A percentile compares a stretch with the other conserved stretches of the same genome.
Evolutionary conservation across 2,888 invertebrate genomes (phyloP).

Genomic region (Aphidoletes aphidimyza): DNA sequence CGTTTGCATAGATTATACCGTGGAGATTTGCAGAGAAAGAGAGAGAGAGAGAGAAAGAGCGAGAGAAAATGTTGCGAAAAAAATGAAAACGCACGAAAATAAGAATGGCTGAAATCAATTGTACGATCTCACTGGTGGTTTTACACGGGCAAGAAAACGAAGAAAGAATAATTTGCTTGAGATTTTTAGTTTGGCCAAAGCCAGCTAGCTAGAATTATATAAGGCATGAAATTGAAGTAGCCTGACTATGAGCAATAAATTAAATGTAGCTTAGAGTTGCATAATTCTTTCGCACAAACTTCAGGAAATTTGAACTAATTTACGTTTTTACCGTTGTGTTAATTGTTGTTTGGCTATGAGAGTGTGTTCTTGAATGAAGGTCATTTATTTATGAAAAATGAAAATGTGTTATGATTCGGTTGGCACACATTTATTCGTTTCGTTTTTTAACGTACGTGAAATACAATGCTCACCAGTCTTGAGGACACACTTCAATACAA

Average conservation of each 20-base stretch:
- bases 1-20: background rate
- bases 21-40: background rate
- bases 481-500: conserved; percentile 16
- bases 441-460: background rate
- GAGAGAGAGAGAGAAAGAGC: too few species aligned
- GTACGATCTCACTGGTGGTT: background rate
- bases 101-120: background rate
- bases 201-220: background rate
- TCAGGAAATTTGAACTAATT: background rate
- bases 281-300: background rate
- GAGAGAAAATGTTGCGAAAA: too few species aligned
- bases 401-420: background rate
- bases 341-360: background rate
- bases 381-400: background rate
- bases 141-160: background rate
- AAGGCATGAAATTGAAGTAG: background rate
- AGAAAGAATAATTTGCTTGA: too few species aligned
- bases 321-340: background rate
- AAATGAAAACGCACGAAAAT: background rate
- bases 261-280: background rate
- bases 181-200: too few species aligned
- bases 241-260: conserved; percentile 27
- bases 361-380: conserved; percentile 29
- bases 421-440: background rate
- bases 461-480: background rate